Conservation (phyloP, 2,113 vertebrate species). For the Neotragus moschatus region DNA sequence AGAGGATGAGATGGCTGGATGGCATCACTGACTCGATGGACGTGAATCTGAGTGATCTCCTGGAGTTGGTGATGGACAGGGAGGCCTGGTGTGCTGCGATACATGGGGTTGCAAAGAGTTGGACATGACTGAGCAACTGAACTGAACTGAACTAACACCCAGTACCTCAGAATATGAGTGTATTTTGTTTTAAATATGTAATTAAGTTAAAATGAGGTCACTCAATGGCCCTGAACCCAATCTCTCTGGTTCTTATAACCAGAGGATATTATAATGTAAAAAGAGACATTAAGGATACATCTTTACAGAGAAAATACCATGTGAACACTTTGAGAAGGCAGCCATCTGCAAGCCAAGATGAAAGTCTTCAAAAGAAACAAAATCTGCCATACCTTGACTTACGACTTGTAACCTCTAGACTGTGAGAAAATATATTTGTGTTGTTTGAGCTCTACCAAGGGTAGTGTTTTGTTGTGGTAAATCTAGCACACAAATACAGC, state of each 20-base stretch:
- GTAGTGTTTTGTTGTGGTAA: background rate
- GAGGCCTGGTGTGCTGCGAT: background rate
- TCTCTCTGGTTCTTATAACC: background rate
- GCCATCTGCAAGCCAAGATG: background rate
- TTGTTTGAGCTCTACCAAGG: background rate
- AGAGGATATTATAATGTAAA: background rate
- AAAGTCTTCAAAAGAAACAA: background rate
- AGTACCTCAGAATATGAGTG: background rate
- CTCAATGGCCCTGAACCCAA: background rate
- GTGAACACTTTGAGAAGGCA: background rate
- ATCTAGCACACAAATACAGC: background rate
- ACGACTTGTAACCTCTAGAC: background rate
- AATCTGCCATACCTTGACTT: background rate
- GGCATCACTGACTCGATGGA: too few species aligned
- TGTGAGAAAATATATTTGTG: background rate
- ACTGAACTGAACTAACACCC: background rate
- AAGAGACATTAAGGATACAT: background rate
- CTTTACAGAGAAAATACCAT: background rate
- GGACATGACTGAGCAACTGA: fast-evolving
- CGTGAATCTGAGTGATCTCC: too few species aligned
- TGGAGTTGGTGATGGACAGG: too few species aligned
- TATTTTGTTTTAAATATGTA: background rate
- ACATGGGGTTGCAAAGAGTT: background rate
- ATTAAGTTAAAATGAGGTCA: background rate
- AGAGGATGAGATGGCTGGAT: too few species aligned